Base-by-base conservation (phyloP, 2,888 invertebrate genomes). In the Monopis laevigella region DNA sequence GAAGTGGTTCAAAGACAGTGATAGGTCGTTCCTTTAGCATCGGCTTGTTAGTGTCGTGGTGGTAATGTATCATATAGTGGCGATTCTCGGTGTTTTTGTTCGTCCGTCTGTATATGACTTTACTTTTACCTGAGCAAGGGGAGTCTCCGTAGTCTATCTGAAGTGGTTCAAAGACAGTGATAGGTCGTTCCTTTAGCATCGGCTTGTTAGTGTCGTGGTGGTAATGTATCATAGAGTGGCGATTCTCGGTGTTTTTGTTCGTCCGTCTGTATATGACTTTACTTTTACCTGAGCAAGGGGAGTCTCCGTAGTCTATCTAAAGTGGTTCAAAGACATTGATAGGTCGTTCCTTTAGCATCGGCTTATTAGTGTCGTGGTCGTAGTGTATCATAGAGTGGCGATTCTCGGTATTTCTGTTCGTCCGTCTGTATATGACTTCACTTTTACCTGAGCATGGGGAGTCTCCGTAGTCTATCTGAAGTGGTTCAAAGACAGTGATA, bases 301-400 rank as follows among this genome's bases (percentile, higher is more conserved):
- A 75, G 24, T 77, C 75, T 48, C 77, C 56, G 41, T 75, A 78
- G 46, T 75, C 75, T n/a, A 75, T 45, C 39, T 77, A 78, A 13
- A 78, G 43, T 0, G 78, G 80, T 45, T 78, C 80, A 45, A 78
- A 80, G 2, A 80, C 80, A 1, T 78, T 78, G 2, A 68, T 57
- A 0, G 80, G 80, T 1, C 80, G 58, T 49, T 78, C 78, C 53
- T 69, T 77, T 0, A 78, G 57, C 41, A 66, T 64, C 0, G 78
- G 75, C 41, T 73, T 75, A 4, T 65, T 53, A 1, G 64, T 47
- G 29, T 77, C 75, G 44, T 80, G 78, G 51, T 80, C 78, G 50
- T 77, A 80, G 26, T 80, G 78, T 45, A 80, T 80, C 78, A 80
- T 78, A n/a, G 78, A 78, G 50, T 80, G 80, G 0, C 80, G 69